These are phyloP conservation scores for Chionoecetes opilio DNA, from an alignment of 1,140 invertebrate species.

Conservation along the genomic window DNA sequence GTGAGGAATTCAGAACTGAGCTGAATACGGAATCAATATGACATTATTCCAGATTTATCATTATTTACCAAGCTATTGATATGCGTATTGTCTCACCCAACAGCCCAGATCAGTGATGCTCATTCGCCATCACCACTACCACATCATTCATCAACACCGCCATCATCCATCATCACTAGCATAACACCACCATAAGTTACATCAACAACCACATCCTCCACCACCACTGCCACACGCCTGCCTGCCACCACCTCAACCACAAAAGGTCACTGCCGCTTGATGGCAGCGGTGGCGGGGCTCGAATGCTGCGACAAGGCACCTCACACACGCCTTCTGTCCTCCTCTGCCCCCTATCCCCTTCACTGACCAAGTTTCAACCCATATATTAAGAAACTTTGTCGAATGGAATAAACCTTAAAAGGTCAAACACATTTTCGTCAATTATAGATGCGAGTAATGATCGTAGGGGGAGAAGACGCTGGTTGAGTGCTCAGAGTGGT, in stretches of 20 bases:
- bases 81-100: too few species aligned
- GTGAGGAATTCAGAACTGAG: too few species aligned
- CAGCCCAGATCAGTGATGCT: too few species aligned
- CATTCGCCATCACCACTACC: too few species aligned
- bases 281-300: not conserved
- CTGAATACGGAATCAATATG: too few species aligned
- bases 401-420: conserved; percentile 32
- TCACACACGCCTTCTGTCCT: not conserved
- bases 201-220: not conserved
- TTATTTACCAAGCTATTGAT: too few species aligned
- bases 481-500: too few species aligned
- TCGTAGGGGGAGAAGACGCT: not conserved
- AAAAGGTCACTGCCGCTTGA: not conserved
- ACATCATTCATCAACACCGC: too few species aligned
- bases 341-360: not conserved
- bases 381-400: conserved; percentile 9
- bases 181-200: not conserved
- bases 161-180: too few species aligned
- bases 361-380: not conserved
- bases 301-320: not conserved
- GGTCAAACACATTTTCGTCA: conserved; percentile 19
- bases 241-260: conserved; percentile 11
- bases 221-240: not conserved
- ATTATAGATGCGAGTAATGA: not conserved
- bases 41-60: not conserved